Percentiles rank a stretch among this genome's conserved stretches.
phyloP scores from a whole-genome alignment of 2,113 vertebrate species.

The Prunella fulvescens region DNA sequence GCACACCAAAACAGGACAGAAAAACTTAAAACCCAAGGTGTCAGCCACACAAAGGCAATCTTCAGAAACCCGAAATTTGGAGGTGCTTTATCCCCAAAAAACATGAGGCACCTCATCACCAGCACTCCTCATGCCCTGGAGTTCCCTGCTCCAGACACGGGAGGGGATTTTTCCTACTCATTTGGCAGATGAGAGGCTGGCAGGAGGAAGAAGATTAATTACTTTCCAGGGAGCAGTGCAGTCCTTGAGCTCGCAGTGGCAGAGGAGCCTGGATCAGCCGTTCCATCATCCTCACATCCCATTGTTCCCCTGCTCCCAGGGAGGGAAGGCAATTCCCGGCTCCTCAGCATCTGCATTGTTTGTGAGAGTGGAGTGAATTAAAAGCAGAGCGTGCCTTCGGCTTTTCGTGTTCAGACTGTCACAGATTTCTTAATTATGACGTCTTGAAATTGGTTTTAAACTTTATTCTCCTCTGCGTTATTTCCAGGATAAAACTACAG shows the following conservation, averaged over 20 bases:
- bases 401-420: neutral
- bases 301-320: neutral
- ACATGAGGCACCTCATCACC: no score
- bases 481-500: neutral
- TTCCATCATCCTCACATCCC: constrained; percentile 26
- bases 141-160: no score
- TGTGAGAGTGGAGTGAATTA: constrained; percentile 5
- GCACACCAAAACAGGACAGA: no score
- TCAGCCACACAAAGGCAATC: no score
- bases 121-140: no score
- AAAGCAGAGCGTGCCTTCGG: neutral
- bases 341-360: neutral
- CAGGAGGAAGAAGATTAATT: constrained; percentile 9
- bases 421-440: neutral
- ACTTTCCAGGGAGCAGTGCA: neutral
- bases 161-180: no score
- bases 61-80: no score
- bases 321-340: neutral
- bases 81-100: no score
- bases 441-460: neutral
- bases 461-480: neutral
- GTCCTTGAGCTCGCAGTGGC: neutral
- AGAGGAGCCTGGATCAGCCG: neutral
- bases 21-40: no score
- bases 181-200: neutral